Evolutionary conservation across 1,140 invertebrate species (phyloP), one percentile per base, ranked within the genome.

Genomic region (Nephila pilipes): DNA sequence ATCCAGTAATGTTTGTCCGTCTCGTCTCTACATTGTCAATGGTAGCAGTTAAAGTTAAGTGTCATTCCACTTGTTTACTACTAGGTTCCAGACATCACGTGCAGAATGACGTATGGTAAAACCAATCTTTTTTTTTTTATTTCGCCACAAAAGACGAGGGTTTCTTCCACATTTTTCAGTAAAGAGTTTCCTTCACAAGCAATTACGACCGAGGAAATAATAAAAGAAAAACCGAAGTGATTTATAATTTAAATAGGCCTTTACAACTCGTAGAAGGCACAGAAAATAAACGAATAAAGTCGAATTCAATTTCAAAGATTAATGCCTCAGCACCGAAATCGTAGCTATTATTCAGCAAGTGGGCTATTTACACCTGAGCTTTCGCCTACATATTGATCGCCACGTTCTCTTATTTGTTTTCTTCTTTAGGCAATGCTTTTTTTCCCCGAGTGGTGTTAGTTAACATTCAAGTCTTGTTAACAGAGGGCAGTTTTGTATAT

Each of bases 381-480:
- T 65, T 90, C 85, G 58, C 89, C 89, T 91, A 91, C 79, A 91
- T 90, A 79, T 80, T 79, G 69, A 79, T 81, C 60, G 89, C 79
- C 32, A 16, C 22, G 29, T 46, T 75, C 32, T 32, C 18, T 54
- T 32, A 58, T 90, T 80, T 90, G n/a, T 32, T 90, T 36, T 29
- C 38, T 90, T 36, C 29, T 65, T 18, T 32, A 69, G 69, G 54
- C 63, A 80, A 69, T n/a, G 25, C 58, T 8, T 38, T 55, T 79
- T 36, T 10, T 58, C n/a, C 18, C 20, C 29, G n/a, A 46, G 38
- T 54, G 63, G 79, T 91, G 79, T 91, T 91, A 83, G 55, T 91
- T 91, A 91, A 91, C 80, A 91, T 91, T 91, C 89, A 83, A 46
- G 89, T 91, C 89, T 83, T 83, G 89, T 91, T 91, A 91, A 60